Conservation (phyloP, 2,888 invertebrate species). For the Bembecia ichneumoniformis region DNA sequence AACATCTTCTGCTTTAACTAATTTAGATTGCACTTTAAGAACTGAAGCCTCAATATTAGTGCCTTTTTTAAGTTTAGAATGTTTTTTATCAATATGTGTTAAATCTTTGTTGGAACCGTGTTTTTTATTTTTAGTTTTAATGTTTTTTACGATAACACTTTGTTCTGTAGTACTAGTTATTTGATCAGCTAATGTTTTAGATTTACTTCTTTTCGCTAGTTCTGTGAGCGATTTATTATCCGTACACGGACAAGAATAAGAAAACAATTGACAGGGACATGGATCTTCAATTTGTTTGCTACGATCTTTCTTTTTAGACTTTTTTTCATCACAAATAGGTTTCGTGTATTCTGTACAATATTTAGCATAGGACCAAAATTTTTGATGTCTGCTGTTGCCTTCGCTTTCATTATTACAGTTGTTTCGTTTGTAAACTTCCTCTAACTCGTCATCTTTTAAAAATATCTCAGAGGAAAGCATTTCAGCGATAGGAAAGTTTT, state of each 20-base stretch:
- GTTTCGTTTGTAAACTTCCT: slow-evolving; percentile 13
- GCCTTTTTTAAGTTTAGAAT: too few species aligned
- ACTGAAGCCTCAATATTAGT: too few species aligned
- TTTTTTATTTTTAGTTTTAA: slow-evolving; percentile 17
- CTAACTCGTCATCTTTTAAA: slow-evolving; percentile 29
- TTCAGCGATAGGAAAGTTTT: slow-evolving; percentile 19
- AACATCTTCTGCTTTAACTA: slow-evolving; percentile 7
- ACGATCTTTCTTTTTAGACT: slow-evolving; percentile 31
- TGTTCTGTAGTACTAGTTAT: slow-evolving; percentile 23
- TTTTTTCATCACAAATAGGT: slow-evolving; percentile 33
- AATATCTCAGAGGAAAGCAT: slow-evolving; percentile 41
- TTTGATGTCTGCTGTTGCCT: slow-evolving; percentile 28
- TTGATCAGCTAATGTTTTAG: slow-evolving; percentile 25
- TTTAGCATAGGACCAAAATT: slow-evolving; percentile 48
- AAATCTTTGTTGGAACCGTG: slow-evolving; percentile 11
- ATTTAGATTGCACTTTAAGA: too few species aligned
- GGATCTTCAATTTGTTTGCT: slow-evolving; percentile 38
- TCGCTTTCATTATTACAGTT: slow-evolving; percentile 17
- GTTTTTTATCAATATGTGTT: too few species aligned
- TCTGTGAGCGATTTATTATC: slow-evolving; percentile 33
- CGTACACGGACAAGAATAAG: slow-evolving; percentile 46
- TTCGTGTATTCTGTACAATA: slow-evolving; percentile 41
- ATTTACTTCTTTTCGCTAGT: slow-evolving; percentile 28
- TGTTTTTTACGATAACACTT: slow-evolving; percentile 6
- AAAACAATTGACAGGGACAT: slow-evolving; percentile 53